Evolutionary conservation across 2,113 vertebrate species (phyloP).

Genomic region (Cricetomys ansorgei): DNA sequence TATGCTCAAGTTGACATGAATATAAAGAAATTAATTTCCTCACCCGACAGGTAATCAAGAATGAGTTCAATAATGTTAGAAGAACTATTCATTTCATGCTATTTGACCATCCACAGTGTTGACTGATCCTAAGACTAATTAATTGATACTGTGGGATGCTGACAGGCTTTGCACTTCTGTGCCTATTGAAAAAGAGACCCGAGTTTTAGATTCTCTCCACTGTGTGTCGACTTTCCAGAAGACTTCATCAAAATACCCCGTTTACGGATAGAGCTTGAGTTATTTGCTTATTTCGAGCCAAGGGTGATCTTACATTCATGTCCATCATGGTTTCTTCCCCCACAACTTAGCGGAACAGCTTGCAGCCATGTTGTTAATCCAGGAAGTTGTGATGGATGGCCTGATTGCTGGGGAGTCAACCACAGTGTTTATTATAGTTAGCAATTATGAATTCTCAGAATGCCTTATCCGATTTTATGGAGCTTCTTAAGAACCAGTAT

Average conservation of each 20-base stretch:
- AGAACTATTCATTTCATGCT: background rate
- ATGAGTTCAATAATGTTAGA: background rate
- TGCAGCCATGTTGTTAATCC: background rate
- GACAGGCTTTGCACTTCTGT: background rate
- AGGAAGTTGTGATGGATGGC: background rate
- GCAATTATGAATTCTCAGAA: background rate
- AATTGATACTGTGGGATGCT: background rate
- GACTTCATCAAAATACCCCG: background rate
- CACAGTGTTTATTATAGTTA: background rate
- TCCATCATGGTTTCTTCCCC: background rate
- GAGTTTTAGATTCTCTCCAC: background rate
- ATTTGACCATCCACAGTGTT: background rate
- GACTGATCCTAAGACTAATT: background rate
- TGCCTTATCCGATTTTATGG: background rate
- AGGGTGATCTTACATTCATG: background rate
- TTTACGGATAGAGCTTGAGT: background rate
- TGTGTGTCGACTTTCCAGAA: no score
- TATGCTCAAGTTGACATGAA: background rate
- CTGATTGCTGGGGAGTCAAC: background rate
- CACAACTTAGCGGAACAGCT: background rate
- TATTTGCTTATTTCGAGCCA: background rate
- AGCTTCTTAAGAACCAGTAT: background rate
- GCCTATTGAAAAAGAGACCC: background rate
- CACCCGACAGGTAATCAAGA: background rate
- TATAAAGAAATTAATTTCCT: conserved; percentile 7